phyloP scores from a whole-genome alignment of 2,113 vertebrate genomes.

The Pollimyrus isidori region DNA sequence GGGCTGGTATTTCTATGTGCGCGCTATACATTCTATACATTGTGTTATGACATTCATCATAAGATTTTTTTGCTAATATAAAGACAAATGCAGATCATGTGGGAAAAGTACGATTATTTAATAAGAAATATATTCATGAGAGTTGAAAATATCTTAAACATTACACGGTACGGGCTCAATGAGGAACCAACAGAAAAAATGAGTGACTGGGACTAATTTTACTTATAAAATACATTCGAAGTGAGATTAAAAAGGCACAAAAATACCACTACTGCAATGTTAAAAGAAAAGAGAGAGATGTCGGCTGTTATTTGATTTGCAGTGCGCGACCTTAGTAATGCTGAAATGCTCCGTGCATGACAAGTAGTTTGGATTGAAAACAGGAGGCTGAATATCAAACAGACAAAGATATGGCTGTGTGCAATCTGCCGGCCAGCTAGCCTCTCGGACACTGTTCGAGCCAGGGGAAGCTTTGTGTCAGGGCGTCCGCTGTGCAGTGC shows the following conservation, averaged over 20 bases:
- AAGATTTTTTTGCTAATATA: neutral
- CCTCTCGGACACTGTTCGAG: constrained; percentile 4
- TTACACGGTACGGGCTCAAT: neutral
- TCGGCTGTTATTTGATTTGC: constrained; percentile 10
- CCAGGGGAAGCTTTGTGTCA: neutral
- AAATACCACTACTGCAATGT: neutral
- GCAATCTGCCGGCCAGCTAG: constrained; percentile 9
- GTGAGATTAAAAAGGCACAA: neutral
- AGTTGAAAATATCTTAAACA: neutral
- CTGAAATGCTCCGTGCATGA: constrained; percentile 16
- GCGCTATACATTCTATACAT: neutral
- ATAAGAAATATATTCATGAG: neutral
- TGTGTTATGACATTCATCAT: neutral
- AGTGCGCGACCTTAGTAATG: constrained; percentile 13
- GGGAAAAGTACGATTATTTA: neutral
- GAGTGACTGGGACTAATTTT: neutral
- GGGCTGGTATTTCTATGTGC: neutral
- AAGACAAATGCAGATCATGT: neutral
- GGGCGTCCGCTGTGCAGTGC: constrained; percentile 11
- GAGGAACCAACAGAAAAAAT: too few relatives aligned
- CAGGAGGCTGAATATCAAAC: constrained; percentile 16
- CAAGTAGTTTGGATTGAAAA: constrained; percentile 22
- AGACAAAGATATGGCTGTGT: constrained; percentile 26
- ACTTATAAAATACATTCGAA: neutral
- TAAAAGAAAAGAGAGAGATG: constrained; percentile 3